Conservation (phyloP, 2,113 vertebrate genomes). For the Petrocephalus microphthalmus region DNA sequence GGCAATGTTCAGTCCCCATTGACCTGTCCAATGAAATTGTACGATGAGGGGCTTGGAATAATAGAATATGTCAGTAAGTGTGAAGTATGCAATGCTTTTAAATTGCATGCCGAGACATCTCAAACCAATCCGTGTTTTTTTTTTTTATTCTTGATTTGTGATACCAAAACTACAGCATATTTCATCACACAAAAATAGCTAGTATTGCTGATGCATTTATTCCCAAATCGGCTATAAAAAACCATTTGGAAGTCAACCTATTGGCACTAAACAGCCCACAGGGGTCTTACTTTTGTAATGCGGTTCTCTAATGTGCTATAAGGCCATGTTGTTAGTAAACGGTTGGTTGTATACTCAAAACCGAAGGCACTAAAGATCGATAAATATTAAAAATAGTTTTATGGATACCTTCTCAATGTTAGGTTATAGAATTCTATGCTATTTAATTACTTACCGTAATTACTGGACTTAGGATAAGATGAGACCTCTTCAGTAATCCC, state of each 20-base stretch:
- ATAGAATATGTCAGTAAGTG: slow-evolving; percentile 38
- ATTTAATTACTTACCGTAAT: not conserved
- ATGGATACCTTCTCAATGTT: not conserved
- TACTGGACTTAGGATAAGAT: not conserved
- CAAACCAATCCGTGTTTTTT: slow-evolving; percentile 21
- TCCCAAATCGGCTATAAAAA: not conserved
- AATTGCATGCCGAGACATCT: slow-evolving; percentile 39
- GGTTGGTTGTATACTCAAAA: not conserved
- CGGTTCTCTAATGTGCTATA: not conserved
- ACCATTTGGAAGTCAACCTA: not conserved
- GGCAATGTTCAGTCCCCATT: slow-evolving; percentile 27
- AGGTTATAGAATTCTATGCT: not conserved
- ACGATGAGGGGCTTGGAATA: slow-evolving; percentile 41
- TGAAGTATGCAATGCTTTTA: slow-evolving; percentile 44
- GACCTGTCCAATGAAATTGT: slow-evolving; percentile 30
- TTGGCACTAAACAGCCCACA: not conserved
- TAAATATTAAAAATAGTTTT: not conserved
- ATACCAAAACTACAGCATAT: slow-evolving; percentile 21
- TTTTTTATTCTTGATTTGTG: slow-evolving; percentile 9
- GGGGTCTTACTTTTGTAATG: not conserved
- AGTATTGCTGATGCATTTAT: slow-evolving; percentile 8
- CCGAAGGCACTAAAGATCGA: not conserved
- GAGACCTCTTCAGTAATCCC: not conserved
- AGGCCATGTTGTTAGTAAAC: not conserved
- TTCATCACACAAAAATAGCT: slow-evolving; percentile 4